Percentiles rank a stretch among this genome's conserved stretches.
Conservation (phyloP, 2,888 invertebrate species). For the Schizaphis graminum region DNA sequence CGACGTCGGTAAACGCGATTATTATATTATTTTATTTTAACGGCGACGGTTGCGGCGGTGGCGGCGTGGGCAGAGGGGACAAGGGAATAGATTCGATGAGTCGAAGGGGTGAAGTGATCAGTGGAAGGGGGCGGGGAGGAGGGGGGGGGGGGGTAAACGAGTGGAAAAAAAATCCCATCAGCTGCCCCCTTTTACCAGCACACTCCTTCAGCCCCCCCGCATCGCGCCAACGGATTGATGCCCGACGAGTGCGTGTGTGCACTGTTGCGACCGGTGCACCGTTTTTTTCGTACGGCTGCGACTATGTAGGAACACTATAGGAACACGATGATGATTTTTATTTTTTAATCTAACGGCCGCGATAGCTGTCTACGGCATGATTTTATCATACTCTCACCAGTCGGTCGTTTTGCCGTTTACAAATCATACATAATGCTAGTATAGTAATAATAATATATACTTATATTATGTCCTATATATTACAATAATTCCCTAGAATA, state of each 20-base stretch:
- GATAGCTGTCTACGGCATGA: not conserved
- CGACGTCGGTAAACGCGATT: slow-evolving; percentile 38
- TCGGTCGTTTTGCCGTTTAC: not conserved
- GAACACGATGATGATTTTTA: not conserved
- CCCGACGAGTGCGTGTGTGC: not conserved
- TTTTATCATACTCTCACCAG: not conserved
- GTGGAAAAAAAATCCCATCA: slow-evolving; percentile 57
- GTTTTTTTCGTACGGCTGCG: not conserved
- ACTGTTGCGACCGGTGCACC: not conserved
- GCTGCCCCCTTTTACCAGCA: not conserved
- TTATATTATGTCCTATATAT: too few relatives aligned
- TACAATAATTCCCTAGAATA: too few relatives aligned
- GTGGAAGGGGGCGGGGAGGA: not conserved
- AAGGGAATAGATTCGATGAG: not conserved
- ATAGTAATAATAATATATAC: too few relatives aligned
- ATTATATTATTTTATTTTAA: slow-evolving; percentile 28
- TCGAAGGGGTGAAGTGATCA: not conserved
- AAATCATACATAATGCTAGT: not conserved
- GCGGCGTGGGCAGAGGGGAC: not conserved
- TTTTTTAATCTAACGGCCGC: not conserved
- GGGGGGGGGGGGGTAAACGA: not conserved
- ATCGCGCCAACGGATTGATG: not conserved
- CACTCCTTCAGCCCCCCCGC: not conserved
- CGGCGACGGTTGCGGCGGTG: not conserved
- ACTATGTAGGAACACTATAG: not conserved